A percentile compares a stretch with the other conserved stretches of the same genome.
These are phyloP conservation scores for Acronicta leporina DNA, from an alignment of 2,888 invertebrate species.

Conservation along the genomic window DNA sequence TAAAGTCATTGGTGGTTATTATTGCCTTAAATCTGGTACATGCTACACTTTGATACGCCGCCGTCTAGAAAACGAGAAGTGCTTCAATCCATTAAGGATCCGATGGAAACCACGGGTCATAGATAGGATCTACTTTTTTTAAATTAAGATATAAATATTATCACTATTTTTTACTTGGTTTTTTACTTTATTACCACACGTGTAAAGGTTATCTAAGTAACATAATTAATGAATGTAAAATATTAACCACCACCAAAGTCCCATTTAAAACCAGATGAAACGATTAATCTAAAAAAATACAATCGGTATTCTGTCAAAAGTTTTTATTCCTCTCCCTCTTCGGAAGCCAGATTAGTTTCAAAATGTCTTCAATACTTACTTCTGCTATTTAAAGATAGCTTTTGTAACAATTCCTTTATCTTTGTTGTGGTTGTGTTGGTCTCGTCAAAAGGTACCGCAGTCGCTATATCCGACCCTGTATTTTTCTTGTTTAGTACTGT, in stretches of 20 bases:
- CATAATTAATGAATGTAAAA: slow-evolving; percentile 1
- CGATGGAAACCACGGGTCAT: too few relatives aligned
- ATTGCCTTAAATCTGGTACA: too few relatives aligned
- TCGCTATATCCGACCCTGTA: slow-evolving; percentile 85
- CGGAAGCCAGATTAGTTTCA: slow-evolving; percentile 15
- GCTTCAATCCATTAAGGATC: too few relatives aligned
- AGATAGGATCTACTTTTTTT: too few relatives aligned
- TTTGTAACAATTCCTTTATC: slow-evolving; percentile 89
- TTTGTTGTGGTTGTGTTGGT: slow-evolving; percentile 86
- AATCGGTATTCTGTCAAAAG: slow-evolving; percentile 16
- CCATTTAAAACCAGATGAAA: neutral
- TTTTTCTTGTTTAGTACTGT: slow-evolving; percentile 79
- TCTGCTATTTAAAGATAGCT: slow-evolving; percentile 90
- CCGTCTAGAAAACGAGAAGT: too few relatives aligned
- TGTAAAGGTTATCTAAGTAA: too few relatives aligned
- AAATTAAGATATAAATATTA: too few relatives aligned
- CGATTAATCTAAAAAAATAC: slow-evolving; percentile 34
- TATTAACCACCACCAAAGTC: slow-evolving; percentile 2
- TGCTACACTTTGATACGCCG: too few relatives aligned
- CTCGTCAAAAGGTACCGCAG: slow-evolving; percentile 90
- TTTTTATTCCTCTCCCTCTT: slow-evolving; percentile 30
- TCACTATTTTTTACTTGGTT: too few relatives aligned
- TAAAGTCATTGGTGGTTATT: too few relatives aligned
- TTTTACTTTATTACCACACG: too few relatives aligned
- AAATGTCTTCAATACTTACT: slow-evolving; percentile 89